Base-by-base conservation (phyloP, 2,888 invertebrate genomes). In the Agrochola lota region DNA sequence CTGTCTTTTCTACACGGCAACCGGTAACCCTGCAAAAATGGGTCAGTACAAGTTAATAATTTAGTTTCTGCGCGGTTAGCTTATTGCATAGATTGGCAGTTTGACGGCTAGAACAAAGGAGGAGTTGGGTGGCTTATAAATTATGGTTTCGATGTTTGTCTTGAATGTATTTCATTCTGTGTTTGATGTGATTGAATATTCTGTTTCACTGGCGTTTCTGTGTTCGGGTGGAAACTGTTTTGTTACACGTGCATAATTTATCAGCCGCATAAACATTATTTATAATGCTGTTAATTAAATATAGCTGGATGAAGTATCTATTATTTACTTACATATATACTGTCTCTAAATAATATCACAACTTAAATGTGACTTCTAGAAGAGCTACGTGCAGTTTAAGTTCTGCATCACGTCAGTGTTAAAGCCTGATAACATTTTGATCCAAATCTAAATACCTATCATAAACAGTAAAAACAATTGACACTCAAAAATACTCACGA, bases 1-100 rank as follows among this genome's bases (percentile, higher is more conserved):
- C 75, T 91, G 89, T 88, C 83, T 93, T 83, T 88, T 93, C 85
- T 89, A 87, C 81, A 86, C 91, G 79, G 95, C 90, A 82, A 89
- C 89, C 80, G 94, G 94, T 81, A 96, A 96, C 91, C 96, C 96
- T 76, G 95, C 96, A 77, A 96, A 96, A 95, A 95, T 95, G 94
- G 96, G 96, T 96, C 91, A 95, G 96, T 95, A 92, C 89, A 88
- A 88, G 87, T 93, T 92, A 93, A 93, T 94, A 92, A 94, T 94
- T 93, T 93, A 93, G 91, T 93, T 93, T 92, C 88, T 87, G 88
- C 86, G 86, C 86, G 90, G 90, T 90, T 91, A 86, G 91, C 86
- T 90, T 91, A 91, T 91, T 91, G 90, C 89, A 91, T 90, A 91
- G 92, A 92, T 92, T 92, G 91, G 91, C 91, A 92, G 92, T 91